phyloP scores from a whole-genome alignment of 2,797 vertebrate genomes.

The Notoglanidium macrostoma region DNA sequence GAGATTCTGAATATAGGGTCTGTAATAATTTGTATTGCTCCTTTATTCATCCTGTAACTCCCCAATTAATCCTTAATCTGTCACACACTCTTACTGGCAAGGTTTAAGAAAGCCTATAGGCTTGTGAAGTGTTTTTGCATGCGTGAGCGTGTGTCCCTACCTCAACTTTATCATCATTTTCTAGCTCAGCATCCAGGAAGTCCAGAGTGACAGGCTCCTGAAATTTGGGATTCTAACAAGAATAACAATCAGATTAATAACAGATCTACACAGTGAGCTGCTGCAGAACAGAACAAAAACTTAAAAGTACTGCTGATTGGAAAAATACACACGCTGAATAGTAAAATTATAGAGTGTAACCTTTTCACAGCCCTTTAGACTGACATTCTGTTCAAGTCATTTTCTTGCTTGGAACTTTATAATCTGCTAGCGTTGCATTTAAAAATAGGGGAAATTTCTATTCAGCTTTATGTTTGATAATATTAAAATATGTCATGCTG shows the following conservation, averaged over 20 bases:
- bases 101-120: neutral
- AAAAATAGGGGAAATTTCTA: neutral
- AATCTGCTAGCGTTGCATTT: neutral
- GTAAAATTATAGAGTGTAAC: neutral
- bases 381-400: neutral
- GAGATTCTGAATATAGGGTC: neutral
- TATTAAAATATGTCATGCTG: neutral
- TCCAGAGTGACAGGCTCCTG: slow-evolving; percentile 98
- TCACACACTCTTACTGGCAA: neutral
- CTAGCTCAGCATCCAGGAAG: slow-evolving; percentile 95
- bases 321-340: neutral
- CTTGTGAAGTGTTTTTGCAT: neutral
- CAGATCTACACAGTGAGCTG: neutral
- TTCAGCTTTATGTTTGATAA: slow-evolving; percentile 7
- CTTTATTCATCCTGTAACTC: slow-evolving; percentile 1
- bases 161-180: slow-evolving; percentile 98
- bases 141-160: slow-evolving; percentile 66
- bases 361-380: slow-evolving; percentile 18
- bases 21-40: neutral
- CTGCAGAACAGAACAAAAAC: neutral
- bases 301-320: neutral
- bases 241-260: slow-evolving; percentile 19
- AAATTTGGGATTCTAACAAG: slow-evolving; percentile 94
- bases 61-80: slow-evolving; percentile 5
- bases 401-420: slow-evolving; percentile 7